Conservation (phyloP, 1,140 invertebrate species). For the Plutomurus gul region DNA sequence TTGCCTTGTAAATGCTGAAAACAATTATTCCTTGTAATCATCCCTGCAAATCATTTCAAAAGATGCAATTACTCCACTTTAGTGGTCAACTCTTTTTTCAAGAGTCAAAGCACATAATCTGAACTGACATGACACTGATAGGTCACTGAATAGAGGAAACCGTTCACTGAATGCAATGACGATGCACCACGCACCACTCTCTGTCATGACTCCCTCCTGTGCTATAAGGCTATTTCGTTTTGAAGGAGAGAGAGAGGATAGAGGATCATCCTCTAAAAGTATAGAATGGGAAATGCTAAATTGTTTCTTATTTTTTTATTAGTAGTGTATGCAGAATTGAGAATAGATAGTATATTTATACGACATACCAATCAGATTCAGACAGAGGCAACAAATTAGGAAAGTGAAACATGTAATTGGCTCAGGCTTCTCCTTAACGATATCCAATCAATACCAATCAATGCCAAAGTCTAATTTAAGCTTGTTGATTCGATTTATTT, state of each 20-base stretch:
- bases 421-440: conserved; percentile 2
- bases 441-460: neutral
- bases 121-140: neutral
- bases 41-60: neutral
- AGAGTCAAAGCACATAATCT: neutral
- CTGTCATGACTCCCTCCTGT: too few relatives aligned
- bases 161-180: too few relatives aligned
- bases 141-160: neutral
- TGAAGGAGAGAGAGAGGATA: too few relatives aligned
- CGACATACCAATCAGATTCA: neutral
- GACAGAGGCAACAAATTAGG: neutral
- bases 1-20: neutral
- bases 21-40: neutral
- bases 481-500: neutral
- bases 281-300: too few relatives aligned
- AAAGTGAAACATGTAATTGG: neutral
- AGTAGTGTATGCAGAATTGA: too few relatives aligned
- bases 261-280: too few relatives aligned
- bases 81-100: neutral
- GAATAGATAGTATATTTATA: neutral
- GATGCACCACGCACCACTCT: too few relatives aligned
- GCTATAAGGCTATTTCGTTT: too few relatives aligned
- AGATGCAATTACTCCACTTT: neutral
- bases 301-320: too few relatives aligned
- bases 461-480: neutral